These are phyloP conservation scores for Noctua pronuba DNA, from an alignment of 2,888 invertebrate species.

Conservation along the genomic window DNA sequence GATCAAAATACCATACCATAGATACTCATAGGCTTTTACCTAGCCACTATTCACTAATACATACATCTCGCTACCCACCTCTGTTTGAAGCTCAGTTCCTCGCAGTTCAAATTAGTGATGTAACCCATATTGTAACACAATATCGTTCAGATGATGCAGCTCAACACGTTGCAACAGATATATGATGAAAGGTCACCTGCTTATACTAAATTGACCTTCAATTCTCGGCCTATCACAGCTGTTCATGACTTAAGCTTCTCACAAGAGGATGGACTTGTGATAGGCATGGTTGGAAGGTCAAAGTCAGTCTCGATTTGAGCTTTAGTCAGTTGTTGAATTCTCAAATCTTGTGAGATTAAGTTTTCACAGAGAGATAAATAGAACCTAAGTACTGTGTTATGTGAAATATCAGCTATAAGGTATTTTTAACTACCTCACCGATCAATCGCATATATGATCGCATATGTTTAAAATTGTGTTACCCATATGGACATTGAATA, in stretches of 20 bases:
- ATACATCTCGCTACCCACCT: background rate
- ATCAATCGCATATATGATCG: background rate
- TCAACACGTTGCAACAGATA: background rate
- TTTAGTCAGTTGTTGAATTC: background rate
- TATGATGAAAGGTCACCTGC: background rate
- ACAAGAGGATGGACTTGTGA: too few relatives aligned
- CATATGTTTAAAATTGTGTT: background rate
- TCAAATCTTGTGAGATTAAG: background rate
- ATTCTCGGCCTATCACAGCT: background rate
- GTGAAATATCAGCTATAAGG: background rate
- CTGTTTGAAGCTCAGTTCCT: constrained; percentile 3
- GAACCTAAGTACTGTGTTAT: background rate
- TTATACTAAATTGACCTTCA: background rate
- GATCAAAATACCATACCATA: background rate
- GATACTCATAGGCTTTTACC: background rate
- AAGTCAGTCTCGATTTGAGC: background rate
- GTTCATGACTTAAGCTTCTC: background rate
- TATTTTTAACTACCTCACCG: background rate
- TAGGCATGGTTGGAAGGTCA: background rate
- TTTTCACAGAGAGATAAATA: background rate
- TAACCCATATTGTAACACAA: constrained; percentile 12
- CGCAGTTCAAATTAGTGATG: constrained; percentile 12
- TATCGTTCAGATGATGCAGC: constrained; percentile 1
- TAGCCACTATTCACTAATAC: background rate
- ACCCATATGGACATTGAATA: too few relatives aligned